Conservation (phyloP, 2,797 vertebrate species). For the Falco biarmicus region DNA sequence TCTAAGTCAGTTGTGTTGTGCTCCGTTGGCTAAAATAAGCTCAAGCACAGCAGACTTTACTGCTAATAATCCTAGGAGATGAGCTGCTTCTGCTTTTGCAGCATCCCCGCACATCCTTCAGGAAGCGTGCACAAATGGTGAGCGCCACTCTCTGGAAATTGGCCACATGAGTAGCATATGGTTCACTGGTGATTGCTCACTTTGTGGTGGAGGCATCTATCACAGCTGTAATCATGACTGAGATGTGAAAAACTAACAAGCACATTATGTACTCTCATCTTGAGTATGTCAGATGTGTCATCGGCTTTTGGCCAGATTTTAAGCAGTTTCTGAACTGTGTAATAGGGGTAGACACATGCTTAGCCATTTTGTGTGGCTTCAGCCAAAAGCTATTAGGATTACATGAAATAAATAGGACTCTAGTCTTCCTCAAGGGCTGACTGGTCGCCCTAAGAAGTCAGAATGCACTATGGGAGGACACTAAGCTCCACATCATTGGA, state of each 20-base stretch:
- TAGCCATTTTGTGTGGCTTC: not conserved
- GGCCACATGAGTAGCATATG: fast-evolving
- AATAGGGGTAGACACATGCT: not conserved
- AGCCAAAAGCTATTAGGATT: not conserved
- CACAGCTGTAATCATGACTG: not conserved
- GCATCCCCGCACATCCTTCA: not conserved
- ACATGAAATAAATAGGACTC: not conserved
- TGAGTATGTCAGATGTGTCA: not conserved
- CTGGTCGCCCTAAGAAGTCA: not conserved
- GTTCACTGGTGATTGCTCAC: not conserved
- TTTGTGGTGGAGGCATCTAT: not conserved
- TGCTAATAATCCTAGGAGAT: not conserved
- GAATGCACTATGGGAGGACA: fast-evolving
- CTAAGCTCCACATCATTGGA: not conserved
- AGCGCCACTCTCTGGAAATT: not conserved
- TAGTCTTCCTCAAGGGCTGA: not conserved
- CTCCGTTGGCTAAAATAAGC: not conserved
- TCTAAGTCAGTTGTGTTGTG: not conserved
- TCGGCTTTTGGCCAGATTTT: not conserved
- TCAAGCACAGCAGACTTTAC: not conserved
- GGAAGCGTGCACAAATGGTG: not conserved
- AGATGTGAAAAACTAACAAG: not conserved
- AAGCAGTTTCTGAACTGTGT: not conserved
- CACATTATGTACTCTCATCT: not conserved
- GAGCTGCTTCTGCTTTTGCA: not conserved